Conservation (phyloP, 2,888 invertebrate species). For the Daptonema setosum region DNA sequence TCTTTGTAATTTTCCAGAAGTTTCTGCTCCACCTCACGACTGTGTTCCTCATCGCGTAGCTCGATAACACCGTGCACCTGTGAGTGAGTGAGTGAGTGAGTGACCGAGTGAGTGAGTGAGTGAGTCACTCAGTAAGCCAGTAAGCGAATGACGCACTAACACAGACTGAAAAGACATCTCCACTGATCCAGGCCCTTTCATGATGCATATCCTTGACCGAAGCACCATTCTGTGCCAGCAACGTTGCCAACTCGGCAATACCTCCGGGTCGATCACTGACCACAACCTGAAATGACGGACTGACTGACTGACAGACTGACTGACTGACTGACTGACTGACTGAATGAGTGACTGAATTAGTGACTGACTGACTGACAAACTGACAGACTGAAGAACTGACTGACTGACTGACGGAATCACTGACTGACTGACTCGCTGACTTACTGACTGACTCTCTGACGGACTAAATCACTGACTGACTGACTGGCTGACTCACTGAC, state of each 20-base stretch:
- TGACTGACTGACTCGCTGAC: no score
- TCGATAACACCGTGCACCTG: constrained; percentile 73
- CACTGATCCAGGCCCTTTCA: constrained; percentile 74
- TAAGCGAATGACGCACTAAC: constrained; percentile 11
- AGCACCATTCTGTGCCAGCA: constrained; percentile 31
- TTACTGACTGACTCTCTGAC: no score
- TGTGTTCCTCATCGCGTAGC: constrained; percentile 59
- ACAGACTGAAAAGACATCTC: constrained; percentile 52
- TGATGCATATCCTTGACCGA: constrained; percentile 80
- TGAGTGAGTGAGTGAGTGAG: constrained; percentile 30
- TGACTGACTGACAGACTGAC: no score
- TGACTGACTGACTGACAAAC: no score
- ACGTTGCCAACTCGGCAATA: constrained; percentile 31
- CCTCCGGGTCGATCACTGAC: constrained; percentile 36
- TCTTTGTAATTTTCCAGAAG: constrained; percentile 38
- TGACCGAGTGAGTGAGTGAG: background rate
- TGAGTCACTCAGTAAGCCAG: background rate
- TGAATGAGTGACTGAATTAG: no score
- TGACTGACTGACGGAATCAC: no score
- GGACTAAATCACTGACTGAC: no score
- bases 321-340: no score
- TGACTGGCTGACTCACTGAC: no score
- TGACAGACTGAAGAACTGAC: no score
- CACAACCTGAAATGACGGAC: constrained; percentile 14
- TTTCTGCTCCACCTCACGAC: constrained; percentile 40